Conservation (phyloP, 2,113 vertebrate species). For the Eurystomus gularis region DNA sequence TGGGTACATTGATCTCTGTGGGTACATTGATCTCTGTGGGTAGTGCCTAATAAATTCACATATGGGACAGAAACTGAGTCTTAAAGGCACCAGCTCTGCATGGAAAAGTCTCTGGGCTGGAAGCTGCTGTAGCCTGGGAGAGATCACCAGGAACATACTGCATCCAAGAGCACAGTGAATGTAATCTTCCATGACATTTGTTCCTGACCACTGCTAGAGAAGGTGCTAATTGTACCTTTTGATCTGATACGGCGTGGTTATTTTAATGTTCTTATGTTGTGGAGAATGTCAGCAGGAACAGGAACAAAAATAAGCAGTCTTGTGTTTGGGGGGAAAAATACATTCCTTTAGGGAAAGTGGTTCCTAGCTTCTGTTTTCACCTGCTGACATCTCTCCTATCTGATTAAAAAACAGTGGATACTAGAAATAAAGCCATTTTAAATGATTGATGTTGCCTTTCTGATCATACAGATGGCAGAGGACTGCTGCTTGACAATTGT, state of each 20-base stretch:
- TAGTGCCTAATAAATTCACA: not conserved
- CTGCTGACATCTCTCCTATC: not conserved
- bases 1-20: not conserved
- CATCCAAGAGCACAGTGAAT: not conserved
- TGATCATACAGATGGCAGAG: slow-evolving; percentile 81
- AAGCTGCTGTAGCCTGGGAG: not conserved
- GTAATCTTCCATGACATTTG: not conserved
- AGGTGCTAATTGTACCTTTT: not conserved
- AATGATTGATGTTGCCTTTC: slow-evolving; percentile 25
- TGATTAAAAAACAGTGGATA: not conserved
- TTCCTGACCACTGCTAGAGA: not conserved
- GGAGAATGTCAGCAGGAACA: not conserved
- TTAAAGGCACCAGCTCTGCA: not conserved
- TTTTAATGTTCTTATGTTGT: not conserved
- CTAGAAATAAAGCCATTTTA: not conserved
- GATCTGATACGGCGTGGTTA: not conserved
- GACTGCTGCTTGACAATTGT: slow-evolving; percentile 87
- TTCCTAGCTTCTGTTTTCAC: not conserved
- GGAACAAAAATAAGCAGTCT: not conserved
- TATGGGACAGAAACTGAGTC: not conserved
- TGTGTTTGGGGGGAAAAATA: not conserved
- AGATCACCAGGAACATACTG: not conserved
- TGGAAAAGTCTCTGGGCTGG: not conserved
- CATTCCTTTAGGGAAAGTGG: not conserved
- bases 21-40: not conserved